phyloP scores from a whole-genome alignment of 2,888 invertebrate genomes.

The Willowsia nigromaculata region DNA sequence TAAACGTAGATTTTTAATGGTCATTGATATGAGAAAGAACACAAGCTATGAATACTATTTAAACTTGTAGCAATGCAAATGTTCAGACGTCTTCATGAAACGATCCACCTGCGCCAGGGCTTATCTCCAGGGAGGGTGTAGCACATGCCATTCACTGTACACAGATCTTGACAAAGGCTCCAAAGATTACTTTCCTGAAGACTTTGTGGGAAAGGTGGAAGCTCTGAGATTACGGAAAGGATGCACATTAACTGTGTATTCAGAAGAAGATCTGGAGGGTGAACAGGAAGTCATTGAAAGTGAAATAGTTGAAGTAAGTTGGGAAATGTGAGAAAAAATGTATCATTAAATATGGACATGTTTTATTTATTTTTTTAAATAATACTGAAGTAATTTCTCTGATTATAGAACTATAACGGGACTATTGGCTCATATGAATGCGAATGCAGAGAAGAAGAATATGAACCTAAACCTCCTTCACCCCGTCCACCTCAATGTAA shows the following conservation, averaged over 20 bases:
- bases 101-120: background rate
- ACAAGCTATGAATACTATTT: too few relatives aligned
- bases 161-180: background rate
- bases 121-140: background rate
- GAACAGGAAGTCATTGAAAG: background rate
- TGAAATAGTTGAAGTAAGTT: constrained; percentile 20
- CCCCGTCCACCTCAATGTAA: too few relatives aligned
- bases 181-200: background rate
- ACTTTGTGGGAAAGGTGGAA: background rate
- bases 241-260: constrained; percentile 35
- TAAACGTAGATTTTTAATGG: too few relatives aligned
- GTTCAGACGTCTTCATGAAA: background rate
- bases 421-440: too few relatives aligned
- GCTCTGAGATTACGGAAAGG: background rate
- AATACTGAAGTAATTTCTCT: too few relatives aligned
- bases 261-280: constrained; percentile 49
- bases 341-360: too few relatives aligned
- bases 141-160: background rate
- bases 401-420: background rate
- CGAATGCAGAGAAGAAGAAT: too few relatives aligned
- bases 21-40: too few relatives aligned
- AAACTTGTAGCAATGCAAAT: background rate
- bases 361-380: too few relatives aligned
- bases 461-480: too few relatives aligned
- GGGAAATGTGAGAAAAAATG: background rate